Evolutionary conservation across 2,797 vertebrate species (phyloP).

Genomic region (Cryptoblepharus egeriae): DNA sequence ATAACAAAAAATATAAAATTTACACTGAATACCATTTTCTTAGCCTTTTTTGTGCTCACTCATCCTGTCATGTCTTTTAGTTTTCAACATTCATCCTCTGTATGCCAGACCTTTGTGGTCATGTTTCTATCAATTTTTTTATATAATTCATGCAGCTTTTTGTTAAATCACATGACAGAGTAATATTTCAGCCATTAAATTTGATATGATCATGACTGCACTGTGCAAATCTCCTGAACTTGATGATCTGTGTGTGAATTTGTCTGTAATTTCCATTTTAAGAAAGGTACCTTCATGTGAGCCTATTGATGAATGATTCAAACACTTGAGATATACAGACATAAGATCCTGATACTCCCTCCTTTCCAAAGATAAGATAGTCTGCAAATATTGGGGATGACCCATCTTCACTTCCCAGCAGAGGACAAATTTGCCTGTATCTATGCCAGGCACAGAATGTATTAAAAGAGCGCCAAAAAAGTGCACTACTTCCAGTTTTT

Average conservation of each 20-base stretch:
- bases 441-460: too few species aligned
- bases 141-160: not conserved
- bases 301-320: not conserved
- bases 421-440: too few species aligned
- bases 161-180: not conserved
- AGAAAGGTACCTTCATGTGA: not conserved
- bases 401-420: too few species aligned
- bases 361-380: too few species aligned
- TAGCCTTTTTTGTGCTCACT: not conserved
- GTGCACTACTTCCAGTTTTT: too few species aligned
- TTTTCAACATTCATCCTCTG: not conserved
- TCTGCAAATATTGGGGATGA: too few species aligned
- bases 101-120: not conserved
- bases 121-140: not conserved
- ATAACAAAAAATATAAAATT: not conserved
- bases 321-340: not conserved
- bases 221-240: not conserved
- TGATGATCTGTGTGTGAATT: not conserved
- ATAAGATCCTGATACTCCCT: too few species aligned
- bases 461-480: too few species aligned
- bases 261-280: not conserved
- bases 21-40: conserved; percentile 4
- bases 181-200: not conserved
- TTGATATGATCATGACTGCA: not conserved
- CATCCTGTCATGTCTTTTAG: conserved; percentile 5